A percentile compares a stretch with the other conserved stretches of the same genome.
phyloP scores from a whole-genome alignment of 2,113 vertebrate genomes.

The Ginglymostoma cirratum region DNA sequence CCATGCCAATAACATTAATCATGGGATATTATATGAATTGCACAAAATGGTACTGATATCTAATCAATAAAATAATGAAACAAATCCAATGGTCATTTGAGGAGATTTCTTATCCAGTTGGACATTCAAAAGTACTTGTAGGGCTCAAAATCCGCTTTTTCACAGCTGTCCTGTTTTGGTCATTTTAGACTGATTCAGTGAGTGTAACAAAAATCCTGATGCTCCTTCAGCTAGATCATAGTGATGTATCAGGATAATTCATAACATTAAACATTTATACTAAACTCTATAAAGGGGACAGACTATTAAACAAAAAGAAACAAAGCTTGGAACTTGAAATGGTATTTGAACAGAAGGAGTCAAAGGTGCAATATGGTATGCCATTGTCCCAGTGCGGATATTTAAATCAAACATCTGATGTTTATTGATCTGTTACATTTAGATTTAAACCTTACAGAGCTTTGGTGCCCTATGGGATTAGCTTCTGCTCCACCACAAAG shows the following conservation, averaged over 20 bases:
- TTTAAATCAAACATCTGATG: constrained; percentile 32
- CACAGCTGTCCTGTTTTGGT: background rate
- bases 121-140: background rate
- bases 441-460: background rate
- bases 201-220: background rate
- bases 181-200: background rate
- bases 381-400: background rate
- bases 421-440: constrained; percentile 37
- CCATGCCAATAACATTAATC: background rate
- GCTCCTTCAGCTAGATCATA: background rate
- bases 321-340: background rate
- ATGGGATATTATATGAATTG: background rate
- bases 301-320: background rate
- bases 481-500: background rate
- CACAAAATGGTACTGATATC: background rate
- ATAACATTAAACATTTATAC: background rate
- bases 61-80: background rate
- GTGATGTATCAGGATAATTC: background rate
- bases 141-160: background rate
- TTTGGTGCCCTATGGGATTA: background rate
- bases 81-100: background rate
- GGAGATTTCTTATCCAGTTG: background rate
- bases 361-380: background rate
- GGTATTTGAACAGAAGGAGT: background rate
- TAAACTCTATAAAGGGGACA: background rate